A percentile compares a stretch with the other conserved stretches of the same genome.
phyloP scores from a whole-genome alignment of 2,888 invertebrate genomes.

The Drosophila pegasa region DNA sequence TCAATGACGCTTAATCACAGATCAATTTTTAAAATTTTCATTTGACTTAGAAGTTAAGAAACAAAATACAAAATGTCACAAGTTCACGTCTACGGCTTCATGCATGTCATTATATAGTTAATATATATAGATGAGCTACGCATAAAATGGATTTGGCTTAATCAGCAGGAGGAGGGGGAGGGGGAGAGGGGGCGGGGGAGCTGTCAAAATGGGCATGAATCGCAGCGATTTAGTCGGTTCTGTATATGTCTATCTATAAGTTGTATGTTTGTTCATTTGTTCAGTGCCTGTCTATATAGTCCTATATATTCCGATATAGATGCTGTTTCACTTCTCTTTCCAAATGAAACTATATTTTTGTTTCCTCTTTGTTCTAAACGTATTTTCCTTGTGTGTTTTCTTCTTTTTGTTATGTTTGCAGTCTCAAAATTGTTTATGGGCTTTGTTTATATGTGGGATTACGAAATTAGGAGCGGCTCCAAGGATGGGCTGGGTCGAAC shows the following conservation, averaged over 20 bases:
- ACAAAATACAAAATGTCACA: constrained; percentile 65
- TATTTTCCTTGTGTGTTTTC: constrained; percentile 34
- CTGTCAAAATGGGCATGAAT: constrained; percentile 12
- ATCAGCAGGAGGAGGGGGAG: constrained; percentile 39
- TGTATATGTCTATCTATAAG: constrained; percentile 17
- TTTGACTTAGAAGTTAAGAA: constrained; percentile 77
- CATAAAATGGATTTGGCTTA: constrained; percentile 62
- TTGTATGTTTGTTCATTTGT: constrained; percentile 44
- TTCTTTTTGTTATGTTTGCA: constrained; percentile 61
- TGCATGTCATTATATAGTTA: constrained; percentile 17
- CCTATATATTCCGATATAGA: constrained; percentile 25
- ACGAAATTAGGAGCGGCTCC: constrained; percentile 19
- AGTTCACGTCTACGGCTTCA: constrained; percentile 37
- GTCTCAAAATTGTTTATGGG: constrained; percentile 79
- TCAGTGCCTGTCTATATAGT: constrained; percentile 41
- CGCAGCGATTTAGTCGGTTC: constrained; percentile 26
- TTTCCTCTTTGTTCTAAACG: constrained; percentile 37
- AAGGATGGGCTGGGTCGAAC: constrained; percentile 14
- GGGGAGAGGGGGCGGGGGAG: neutral
- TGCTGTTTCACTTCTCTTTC: constrained; percentile 5
- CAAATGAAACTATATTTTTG: constrained; percentile 38
- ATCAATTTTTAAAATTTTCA: constrained; percentile 76
- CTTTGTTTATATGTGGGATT: constrained; percentile 37
- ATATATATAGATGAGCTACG: constrained; percentile 37
- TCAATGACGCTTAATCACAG: constrained; percentile 78